A percentile compares a stretch with the other conserved stretches of the same genome.
Conservation (phyloP, 2,888 invertebrate genomes). For the Subacronicta megacephala region DNA sequence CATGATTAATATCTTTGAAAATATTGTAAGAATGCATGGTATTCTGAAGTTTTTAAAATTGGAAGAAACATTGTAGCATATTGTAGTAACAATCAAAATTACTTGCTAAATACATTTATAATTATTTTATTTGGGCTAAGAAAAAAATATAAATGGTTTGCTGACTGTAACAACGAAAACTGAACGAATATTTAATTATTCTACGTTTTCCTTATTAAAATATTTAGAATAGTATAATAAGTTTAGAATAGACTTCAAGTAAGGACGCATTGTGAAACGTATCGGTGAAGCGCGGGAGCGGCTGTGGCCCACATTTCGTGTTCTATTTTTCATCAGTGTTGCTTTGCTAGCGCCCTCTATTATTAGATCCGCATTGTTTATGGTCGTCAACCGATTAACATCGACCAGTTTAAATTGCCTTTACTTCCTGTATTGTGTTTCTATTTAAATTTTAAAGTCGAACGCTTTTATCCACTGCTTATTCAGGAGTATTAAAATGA, state of each 20-base stretch:
- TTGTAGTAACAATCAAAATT: too few relatives aligned
- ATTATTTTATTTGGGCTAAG: too few relatives aligned
- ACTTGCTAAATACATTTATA: too few relatives aligned
- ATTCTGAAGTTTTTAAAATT: too few relatives aligned
- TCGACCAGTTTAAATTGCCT: conserved; percentile 63
- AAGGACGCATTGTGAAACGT: conserved; percentile 38
- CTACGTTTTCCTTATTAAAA: too few relatives aligned
- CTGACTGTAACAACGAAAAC: too few relatives aligned
- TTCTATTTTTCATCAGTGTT: conserved; percentile 80
- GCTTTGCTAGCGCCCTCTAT: conserved; percentile 81
- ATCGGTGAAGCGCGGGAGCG: conserved; percentile 72
- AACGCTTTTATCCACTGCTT: conserved; percentile 18
- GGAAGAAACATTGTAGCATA: too few relatives aligned
- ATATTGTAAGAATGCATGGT: too few relatives aligned
- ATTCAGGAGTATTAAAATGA: conserved; percentile 7
- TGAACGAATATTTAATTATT: too few relatives aligned
- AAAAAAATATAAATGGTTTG: too few relatives aligned
- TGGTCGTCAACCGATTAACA: conserved; percentile 76
- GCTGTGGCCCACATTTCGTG: conserved; percentile 83
- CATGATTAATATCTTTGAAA: conserved; percentile 4
- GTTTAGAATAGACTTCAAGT: conserved; percentile 1
- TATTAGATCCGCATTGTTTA: conserved; percentile 86
- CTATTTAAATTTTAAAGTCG: conserved; percentile 49
- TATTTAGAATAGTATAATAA: too few relatives aligned
- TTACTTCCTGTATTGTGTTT: conserved; percentile 75